These are phyloP conservation scores for Cheilosia variabilis DNA, from an alignment of 2,888 invertebrate genomes.

Conservation along the genomic window DNA sequence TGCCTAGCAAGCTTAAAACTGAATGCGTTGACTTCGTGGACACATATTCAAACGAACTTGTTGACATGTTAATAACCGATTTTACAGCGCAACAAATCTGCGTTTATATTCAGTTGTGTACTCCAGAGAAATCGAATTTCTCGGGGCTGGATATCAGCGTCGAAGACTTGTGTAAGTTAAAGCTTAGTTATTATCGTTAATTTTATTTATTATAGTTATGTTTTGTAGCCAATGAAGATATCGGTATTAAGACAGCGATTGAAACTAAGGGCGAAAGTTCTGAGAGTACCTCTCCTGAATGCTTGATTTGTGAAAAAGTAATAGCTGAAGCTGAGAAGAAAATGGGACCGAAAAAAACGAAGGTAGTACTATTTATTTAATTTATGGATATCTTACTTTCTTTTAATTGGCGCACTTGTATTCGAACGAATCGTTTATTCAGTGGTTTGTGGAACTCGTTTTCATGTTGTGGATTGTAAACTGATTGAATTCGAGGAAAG, in stretches of 20 bases:
- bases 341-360: conserved; percentile 80
- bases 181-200: not conserved
- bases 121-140: conserved; percentile 84
- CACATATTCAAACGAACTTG: conserved; percentile 89
- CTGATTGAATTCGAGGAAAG: too few species aligned
- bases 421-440: too few species aligned
- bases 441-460: too few species aligned
- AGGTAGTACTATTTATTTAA: conserved; percentile 72
- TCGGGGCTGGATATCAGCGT: conserved; percentile 77
- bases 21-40: conserved; percentile 91
- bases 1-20: conserved; percentile 86
- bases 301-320: conserved; percentile 81
- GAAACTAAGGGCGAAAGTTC: conserved; percentile 83
- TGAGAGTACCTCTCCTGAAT: conserved; percentile 78
- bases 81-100: conserved; percentile 91
- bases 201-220: conserved; percentile 77
- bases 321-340: conserved; percentile 80
- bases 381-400: too few species aligned
- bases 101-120: conserved; percentile 89
- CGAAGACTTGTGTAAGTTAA: conserved; percentile 67
- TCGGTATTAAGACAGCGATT: conserved; percentile 84
- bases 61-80: conserved; percentile 91
- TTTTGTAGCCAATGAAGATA: conserved; percentile 87
- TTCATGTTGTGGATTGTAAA: too few species aligned
- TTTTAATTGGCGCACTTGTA: too few species aligned